phyloP scores from a whole-genome alignment of 1,140 invertebrate species.

The Lepidurus couesii region DNA sequence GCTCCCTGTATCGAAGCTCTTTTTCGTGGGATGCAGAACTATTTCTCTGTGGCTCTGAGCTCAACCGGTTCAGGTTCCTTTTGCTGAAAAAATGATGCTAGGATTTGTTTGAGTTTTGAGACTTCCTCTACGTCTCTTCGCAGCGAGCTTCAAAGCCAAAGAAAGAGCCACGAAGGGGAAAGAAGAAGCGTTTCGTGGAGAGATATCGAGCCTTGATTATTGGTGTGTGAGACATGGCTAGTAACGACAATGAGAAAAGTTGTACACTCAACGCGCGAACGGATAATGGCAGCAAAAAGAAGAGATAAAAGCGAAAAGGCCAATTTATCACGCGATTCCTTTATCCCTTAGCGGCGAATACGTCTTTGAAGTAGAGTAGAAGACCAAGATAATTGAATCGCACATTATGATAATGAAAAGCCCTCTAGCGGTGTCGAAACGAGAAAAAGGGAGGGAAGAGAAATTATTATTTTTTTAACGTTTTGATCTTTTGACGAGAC shows the following conservation, averaged over 20 bases:
- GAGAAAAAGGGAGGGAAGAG: background rate
- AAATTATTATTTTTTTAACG: background rate
- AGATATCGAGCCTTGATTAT: background rate
- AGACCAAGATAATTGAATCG: background rate
- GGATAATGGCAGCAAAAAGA: background rate
- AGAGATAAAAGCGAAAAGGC: background rate
- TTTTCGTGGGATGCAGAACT: background rate
- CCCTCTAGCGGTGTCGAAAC: background rate
- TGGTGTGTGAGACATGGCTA: background rate
- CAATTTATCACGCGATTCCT: background rate
- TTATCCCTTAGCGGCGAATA: background rate
- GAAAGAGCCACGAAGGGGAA: background rate
- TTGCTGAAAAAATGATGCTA: background rate
- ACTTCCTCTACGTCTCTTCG: background rate
- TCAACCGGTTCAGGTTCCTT: background rate
- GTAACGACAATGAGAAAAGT: background rate
- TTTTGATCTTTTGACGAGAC: background rate
- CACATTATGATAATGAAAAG: background rate
- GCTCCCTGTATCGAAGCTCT: background rate
- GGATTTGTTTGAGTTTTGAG: background rate
- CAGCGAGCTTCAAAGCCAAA: background rate
- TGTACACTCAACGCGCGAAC: background rate
- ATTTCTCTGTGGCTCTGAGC: background rate
- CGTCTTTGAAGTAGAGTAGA: constrained; percentile 7
- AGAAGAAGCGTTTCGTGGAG: background rate